These are phyloP conservation scores for Hipposideros armiger DNA, from an alignment of 2,113 vertebrate genomes.

Conservation along the genomic window DNA sequence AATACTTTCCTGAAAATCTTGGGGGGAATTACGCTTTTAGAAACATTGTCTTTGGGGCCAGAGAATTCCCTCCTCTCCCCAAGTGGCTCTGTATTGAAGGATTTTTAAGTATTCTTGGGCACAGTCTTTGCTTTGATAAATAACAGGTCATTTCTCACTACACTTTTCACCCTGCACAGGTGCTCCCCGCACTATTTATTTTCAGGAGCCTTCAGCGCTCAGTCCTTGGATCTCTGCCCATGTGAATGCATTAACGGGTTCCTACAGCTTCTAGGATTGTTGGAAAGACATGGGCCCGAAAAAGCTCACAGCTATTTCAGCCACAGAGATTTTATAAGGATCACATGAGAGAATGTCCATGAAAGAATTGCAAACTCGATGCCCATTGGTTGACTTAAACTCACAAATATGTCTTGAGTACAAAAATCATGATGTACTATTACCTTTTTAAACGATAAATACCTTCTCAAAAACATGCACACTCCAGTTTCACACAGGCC, in stretches of 20 bases:
- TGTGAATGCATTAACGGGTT: not conserved
- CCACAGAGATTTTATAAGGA: not conserved
- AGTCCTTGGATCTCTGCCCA: not conserved
- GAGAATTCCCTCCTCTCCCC: not conserved
- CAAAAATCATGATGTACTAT: not conserved
- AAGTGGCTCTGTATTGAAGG: not conserved
- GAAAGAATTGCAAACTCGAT: not conserved
- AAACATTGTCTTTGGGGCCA: slow-evolving; percentile 9
- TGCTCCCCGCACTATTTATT: not conserved
- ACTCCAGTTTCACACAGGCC: not conserved
- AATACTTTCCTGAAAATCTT: slow-evolving; percentile 42
- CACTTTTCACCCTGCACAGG: not conserved
- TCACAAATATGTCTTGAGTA: not conserved
- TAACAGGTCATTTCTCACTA: not conserved
- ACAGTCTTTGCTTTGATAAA: not conserved
- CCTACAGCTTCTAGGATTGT: not conserved
- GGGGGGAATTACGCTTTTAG: not conserved
- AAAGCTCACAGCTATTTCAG: not conserved
- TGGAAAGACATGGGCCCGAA: not conserved
- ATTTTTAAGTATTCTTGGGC: not conserved
- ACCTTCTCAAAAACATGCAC: not conserved
- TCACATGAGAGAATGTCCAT: not conserved
- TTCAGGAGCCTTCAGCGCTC: not conserved
- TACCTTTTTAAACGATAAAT: slow-evolving; percentile 41
- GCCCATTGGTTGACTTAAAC: not conserved